Percentiles rank a stretch among this genome's conserved stretches.
These are phyloP conservation scores for Peromyscus californicus DNA, from an alignment of 2,113 vertebrate species.

Conservation along the genomic window DNA sequence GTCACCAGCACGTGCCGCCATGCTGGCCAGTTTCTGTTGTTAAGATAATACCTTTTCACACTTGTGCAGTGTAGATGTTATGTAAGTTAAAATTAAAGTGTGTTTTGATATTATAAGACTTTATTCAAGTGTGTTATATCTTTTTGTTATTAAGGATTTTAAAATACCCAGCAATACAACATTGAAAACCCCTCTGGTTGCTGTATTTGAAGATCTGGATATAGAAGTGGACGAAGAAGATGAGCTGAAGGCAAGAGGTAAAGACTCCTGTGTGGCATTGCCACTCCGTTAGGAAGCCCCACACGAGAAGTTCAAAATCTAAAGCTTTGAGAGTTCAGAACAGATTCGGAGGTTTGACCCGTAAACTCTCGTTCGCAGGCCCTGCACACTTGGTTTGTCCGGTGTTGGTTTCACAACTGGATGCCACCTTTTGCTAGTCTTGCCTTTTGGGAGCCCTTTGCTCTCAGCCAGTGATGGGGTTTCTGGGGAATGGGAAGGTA, in stretches of 20 bases:
- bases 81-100: constrained; percentile 9
- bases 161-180: constrained; percentile 92
- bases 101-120: neutral
- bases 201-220: constrained; percentile 94
- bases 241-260: constrained; percentile 95
- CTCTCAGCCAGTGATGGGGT: neutral
- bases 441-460: neutral
- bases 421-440: neutral
- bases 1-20: neutral
- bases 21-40: neutral
- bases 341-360: neutral
- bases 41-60: constrained; percentile 26
- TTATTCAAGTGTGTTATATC: neutral
- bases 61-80: neutral
- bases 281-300: neutral
- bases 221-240: constrained; percentile 97
- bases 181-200: constrained; percentile 92
- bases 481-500: neutral
- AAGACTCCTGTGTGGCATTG: constrained; percentile 27
- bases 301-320: neutral
- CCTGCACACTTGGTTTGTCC: constrained; percentile 15
- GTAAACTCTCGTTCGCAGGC: neutral
- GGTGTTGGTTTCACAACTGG: neutral
- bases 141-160: constrained; percentile 87
- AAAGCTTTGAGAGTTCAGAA: neutral